Base-by-base conservation (phyloP, 2,888 invertebrate genomes). In the Netelia inedita region DNA sequence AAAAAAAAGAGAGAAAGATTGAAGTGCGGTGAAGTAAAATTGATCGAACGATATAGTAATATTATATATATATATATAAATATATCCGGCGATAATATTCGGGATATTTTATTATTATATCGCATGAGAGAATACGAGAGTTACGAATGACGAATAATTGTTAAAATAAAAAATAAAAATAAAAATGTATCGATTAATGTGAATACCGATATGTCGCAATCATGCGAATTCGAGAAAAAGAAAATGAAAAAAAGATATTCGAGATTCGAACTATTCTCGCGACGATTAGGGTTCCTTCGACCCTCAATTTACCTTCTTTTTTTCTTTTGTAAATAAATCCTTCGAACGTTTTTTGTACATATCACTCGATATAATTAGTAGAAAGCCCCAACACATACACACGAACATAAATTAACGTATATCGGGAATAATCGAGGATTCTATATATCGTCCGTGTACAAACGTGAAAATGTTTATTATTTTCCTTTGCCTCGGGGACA, bases 261-360 rank as follows among this genome's bases (percentile, higher is more conserved):
- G 23, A 23, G 23, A 23, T 23, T 23, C 23, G 23, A 23, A 23
- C 23, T 1, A 23, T 23, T 23, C 59, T 43, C 9, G 50, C 21
- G 14, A 50, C 16, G 2, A 21, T 35, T 50, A 19, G 65, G 10
- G 53, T 19, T 53, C 43, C 53, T 43, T 59, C 23, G 61, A 46
- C 14, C 35, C 35, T 35, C 35, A 10, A 46, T 14, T 46, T 46
- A 2, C 19, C 19, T 19, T 2, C 19, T 57, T 46, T 57, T n/a
- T 57, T 57, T 57, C 16, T 66, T 41, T 82, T 86, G 86, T 86
- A 87, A 83, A 85, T 85, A 87, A 35, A 83, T 63, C 74, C 59
- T 75, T 69, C 79, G 35, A 82, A 75, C 74, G 57, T 76, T 69
- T 82, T 73, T 87, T 85, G 88, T 88, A 88, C 88, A 88, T 87